These are phyloP conservation scores for Galaxea fascicularis DNA, from an alignment of 92 coral and sea anemone genomes.

Conservation along the genomic window DNA sequence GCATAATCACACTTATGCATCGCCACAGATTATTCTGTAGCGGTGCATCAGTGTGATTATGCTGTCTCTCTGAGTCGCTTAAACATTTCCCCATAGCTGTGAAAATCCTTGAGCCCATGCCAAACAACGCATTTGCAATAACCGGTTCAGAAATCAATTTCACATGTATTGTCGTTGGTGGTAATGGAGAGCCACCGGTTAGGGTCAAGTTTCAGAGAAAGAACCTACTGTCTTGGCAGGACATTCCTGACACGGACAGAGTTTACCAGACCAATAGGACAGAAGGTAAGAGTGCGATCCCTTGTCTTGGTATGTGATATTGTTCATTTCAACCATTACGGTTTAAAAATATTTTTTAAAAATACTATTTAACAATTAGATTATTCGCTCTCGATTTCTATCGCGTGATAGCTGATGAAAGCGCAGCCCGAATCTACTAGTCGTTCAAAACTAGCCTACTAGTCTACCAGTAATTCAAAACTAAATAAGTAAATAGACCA, in stretches of 20 bases:
- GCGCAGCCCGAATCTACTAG: too few species aligned
- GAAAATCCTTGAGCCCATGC: constrained; percentile 46
- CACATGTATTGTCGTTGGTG: constrained; percentile 44
- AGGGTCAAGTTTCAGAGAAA: constrained; percentile 39
- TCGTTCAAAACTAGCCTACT: too few species aligned
- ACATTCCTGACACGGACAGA: constrained; percentile 31
- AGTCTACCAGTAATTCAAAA: too few species aligned
- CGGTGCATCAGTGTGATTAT: too few species aligned
- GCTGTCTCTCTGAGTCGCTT: background rate
- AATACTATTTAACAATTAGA: too few species aligned
- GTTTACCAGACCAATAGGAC: constrained; percentile 51
- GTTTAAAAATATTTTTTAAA: background rate
- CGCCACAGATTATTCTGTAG: too few species aligned
- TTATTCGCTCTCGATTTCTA: too few species aligned
- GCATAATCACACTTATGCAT: too few species aligned
- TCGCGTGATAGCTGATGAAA: too few species aligned
- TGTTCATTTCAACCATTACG: background rate
- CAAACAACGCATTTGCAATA: constrained; percentile 50
- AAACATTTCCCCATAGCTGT: constrained; percentile 28
- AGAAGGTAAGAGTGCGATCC: constrained; percentile 24
- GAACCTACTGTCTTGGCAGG: background rate
- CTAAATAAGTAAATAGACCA: too few species aligned
- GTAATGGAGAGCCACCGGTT: constrained; percentile 38
- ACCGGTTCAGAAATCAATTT: constrained; percentile 37
- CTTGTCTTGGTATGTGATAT: background rate